Percentiles rank a stretch among this genome's conserved stretches.
Conservation (phyloP, 2,113 vertebrate genomes). For the Lichenostomus cassidix region DNA sequence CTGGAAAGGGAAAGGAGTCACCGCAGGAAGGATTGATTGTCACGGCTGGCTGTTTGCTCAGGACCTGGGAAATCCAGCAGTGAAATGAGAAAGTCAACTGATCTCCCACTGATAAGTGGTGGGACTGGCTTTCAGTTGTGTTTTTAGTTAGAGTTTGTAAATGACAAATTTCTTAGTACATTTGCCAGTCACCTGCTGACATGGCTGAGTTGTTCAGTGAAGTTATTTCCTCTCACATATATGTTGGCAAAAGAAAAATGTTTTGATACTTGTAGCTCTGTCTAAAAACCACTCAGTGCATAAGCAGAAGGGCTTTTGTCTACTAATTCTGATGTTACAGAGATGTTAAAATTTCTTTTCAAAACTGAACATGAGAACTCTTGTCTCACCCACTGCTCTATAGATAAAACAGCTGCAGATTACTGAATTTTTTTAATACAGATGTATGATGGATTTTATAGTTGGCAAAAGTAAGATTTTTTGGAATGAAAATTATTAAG, state of each 20-base stretch:
- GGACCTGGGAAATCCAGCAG: neutral
- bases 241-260: neutral
- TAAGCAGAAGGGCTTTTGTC: neutral
- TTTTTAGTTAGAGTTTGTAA: neutral
- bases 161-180: neutral
- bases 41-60: neutral
- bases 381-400: neutral
- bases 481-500: neutral
- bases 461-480: neutral
- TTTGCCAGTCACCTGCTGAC: neutral
- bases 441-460: neutral
- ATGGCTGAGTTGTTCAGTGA: neutral
- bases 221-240: neutral
- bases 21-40: conserved; percentile 24
- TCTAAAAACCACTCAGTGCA: neutral
- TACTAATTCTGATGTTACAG: neutral
- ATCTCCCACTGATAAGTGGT: neutral
- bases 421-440: neutral
- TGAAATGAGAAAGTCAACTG: neutral
- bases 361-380: neutral
- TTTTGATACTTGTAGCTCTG: neutral
- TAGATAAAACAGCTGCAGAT: neutral
- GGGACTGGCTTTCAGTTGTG: neutral
- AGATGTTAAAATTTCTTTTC: neutral
- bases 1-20: conserved; percentile 37